Evolutionary conservation across 2,113 vertebrate species (phyloP).

Genomic region (Pelecanoides urinatrix): DNA sequence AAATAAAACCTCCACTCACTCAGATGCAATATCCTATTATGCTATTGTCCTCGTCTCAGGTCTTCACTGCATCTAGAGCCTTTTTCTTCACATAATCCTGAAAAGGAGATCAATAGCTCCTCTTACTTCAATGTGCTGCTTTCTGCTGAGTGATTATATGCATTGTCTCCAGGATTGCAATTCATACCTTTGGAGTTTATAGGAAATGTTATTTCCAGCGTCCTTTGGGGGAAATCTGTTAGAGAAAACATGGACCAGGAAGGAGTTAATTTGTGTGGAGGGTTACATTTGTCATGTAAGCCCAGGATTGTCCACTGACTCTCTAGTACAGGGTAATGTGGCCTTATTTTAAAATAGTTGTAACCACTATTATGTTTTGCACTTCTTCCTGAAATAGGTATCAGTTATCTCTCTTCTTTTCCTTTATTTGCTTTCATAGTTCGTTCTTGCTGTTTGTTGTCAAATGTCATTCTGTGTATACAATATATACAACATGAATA

Average conservation of each 20-base stretch:
- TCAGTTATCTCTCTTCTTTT: not conserved
- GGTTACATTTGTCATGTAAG: not conserved
- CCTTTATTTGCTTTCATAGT: not conserved
- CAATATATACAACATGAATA: not conserved
- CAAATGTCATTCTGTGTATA: not conserved
- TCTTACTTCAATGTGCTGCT: not conserved
- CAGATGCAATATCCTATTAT: not conserved
- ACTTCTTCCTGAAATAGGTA: not conserved
- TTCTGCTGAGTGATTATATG: not conserved
- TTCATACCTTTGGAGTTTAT: not conserved
- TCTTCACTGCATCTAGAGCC: not conserved
- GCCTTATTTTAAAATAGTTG: not conserved
- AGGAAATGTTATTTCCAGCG: not conserved
- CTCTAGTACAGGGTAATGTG: not conserved
- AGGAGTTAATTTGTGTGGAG: not conserved
- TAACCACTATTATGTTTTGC: not conserved
- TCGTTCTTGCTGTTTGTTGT: not conserved
- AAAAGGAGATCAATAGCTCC: not conserved
- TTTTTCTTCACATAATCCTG: not conserved
- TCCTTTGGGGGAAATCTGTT: not conserved
- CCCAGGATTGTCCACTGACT: not conserved
- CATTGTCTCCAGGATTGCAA: not conserved
- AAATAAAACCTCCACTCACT: not conserved
- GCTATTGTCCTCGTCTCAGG: not conserved
- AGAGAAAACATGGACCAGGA: not conserved